phyloP scores from a whole-genome alignment of 2,888 invertebrate species.

The Heterodera filipjevi region DNA sequence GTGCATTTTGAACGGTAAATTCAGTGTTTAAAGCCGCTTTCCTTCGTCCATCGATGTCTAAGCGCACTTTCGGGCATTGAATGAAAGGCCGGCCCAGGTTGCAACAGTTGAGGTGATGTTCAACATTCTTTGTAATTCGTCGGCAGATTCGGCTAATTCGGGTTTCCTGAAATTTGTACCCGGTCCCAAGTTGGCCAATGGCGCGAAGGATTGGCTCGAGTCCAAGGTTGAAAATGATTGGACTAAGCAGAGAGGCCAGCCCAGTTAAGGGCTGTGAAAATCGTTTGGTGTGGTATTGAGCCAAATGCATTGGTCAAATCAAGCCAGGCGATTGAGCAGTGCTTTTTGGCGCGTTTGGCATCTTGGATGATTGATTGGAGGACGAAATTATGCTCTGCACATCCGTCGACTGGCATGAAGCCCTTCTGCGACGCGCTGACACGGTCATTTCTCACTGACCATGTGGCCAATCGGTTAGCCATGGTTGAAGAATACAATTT shows the following conservation, averaged over 20 bases:
- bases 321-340: constrained; percentile 63
- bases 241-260: constrained; percentile 46
- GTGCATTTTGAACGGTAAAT: constrained; percentile 5
- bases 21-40: background rate
- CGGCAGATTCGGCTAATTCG: background rate
- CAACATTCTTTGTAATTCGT: constrained; percentile 10
- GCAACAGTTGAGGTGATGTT: constrained; percentile 2
- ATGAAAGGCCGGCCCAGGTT: constrained; percentile 32
- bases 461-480: constrained; percentile 41
- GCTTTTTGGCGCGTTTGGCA: constrained; percentile 15
- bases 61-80: constrained; percentile 43
- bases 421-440: constrained; percentile 64
- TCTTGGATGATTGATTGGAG: constrained; percentile 37
- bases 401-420: constrained; percentile 60
- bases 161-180: background rate
- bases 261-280: constrained; percentile 24
- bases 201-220: constrained; percentile 52
- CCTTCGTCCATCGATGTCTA: constrained; percentile 14
- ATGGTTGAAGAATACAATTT: constrained; percentile 49
- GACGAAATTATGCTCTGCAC: constrained; percentile 40
- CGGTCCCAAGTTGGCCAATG: background rate
- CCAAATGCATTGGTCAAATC: constrained; percentile 63
- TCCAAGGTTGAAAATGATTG: constrained; percentile 64
- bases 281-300: constrained; percentile 57
- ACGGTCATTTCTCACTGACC: constrained; percentile 37